Percentiles rank a stretch among this genome's conserved stretches.
Evolutionary conservation across 2,113 vertebrate species (phyloP).

Genomic region (Podilymbus podiceps): DNA sequence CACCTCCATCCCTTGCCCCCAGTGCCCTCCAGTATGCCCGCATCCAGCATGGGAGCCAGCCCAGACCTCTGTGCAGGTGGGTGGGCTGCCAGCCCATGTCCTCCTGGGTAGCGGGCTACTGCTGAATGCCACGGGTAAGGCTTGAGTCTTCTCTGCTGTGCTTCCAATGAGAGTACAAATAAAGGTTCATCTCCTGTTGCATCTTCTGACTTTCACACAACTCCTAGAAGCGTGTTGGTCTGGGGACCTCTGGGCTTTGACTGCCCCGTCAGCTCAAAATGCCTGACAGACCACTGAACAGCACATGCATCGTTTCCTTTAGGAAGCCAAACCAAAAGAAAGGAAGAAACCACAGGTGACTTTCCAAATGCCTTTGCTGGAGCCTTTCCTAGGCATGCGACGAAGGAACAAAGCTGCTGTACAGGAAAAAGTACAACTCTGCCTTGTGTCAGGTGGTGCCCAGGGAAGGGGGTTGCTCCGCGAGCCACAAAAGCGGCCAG

Average conservation of each 20-base stretch:
- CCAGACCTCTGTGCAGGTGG: neutral
- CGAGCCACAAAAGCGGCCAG: fast-evolving
- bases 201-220: neutral
- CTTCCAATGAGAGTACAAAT: neutral
- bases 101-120: neutral
- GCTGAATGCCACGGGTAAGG: neutral
- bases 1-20: neutral
- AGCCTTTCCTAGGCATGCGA: neutral
- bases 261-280: neutral
- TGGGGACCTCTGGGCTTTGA: neutral
- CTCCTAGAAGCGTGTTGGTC: neutral
- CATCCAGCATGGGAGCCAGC: fast-evolving
- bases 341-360: neutral
- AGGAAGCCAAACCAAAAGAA: neutral
- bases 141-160: neutral
- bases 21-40: neutral
- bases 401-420: neutral
- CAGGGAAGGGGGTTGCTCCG: neutral
- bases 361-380: neutral
- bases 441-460: neutral
- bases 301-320: fast-evolving
- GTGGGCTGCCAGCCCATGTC: neutral
- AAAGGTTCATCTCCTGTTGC: neutral
- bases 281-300: neutral
- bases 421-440: neutral